A percentile compares a stretch with the other conserved stretches of the same genome.
Evolutionary conservation across 2,797 vertebrate genomes (phyloP).

Genomic region (Spondyliosoma cantharus): DNA sequence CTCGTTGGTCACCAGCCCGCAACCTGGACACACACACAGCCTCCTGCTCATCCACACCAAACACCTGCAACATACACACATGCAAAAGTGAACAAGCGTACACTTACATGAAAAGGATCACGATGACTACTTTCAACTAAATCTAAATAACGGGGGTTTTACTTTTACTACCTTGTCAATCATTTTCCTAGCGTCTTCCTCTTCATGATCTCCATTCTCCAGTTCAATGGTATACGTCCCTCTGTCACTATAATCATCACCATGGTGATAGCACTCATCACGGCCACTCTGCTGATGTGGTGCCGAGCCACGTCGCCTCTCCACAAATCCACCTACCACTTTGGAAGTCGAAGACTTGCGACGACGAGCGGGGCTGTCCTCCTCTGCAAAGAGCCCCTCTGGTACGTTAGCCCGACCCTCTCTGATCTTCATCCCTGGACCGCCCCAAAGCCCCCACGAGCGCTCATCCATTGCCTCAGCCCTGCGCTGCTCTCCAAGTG

Average conservation of each 20-base stretch:
- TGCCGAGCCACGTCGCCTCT: conserved; percentile 80
- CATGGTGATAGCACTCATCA: conserved; percentile 85
- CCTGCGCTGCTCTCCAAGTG: conserved; percentile 88
- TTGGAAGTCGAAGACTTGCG: conserved; percentile 88
- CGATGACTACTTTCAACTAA: not conserved
- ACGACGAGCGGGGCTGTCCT: conserved; percentile 90
- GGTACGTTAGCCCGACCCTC: conserved; percentile 86
- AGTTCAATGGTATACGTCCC: conserved; percentile 95
- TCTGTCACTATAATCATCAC: conserved; percentile 95
- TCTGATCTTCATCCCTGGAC: conserved; percentile 82
- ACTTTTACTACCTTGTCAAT: conserved; percentile 91
- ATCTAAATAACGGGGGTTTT: not conserved
- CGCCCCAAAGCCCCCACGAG: conserved; percentile 79
- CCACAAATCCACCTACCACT: conserved; percentile 68
- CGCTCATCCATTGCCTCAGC: conserved; percentile 84
- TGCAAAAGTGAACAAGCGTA: conserved; percentile 11
- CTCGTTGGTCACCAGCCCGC: conserved; percentile 79
- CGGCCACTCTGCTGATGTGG: conserved; percentile 77
- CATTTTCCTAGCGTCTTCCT: conserved; percentile 93
- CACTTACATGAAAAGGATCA: not conserved
- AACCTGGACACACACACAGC: conserved; percentile 80
- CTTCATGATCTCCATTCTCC: conserved; percentile 92
- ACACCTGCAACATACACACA: conserved; percentile 85
- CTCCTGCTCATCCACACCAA: conserved; percentile 92
- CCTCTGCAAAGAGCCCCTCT: conserved; percentile 92